Evolutionary conservation across 2,113 vertebrate genomes (phyloP).

Genomic region (Pangasianodon gigas): DNA sequence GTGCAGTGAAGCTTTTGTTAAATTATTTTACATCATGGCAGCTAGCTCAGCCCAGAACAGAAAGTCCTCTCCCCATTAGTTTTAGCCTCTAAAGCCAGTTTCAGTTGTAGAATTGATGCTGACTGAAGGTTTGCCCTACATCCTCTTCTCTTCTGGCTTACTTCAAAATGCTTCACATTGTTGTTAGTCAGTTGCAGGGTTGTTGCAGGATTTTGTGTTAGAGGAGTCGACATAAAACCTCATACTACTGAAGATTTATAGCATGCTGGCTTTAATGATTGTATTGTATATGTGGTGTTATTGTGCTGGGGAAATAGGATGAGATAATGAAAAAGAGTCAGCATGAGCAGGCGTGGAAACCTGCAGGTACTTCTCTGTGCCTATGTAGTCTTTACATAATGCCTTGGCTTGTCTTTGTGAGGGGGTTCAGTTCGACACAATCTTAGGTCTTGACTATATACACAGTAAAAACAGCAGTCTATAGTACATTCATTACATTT

Average conservation of each 20-base stretch:
- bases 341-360: conserved; percentile 24
- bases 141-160: neutral
- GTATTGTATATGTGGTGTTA: conserved; percentile 8
- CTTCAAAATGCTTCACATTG: neutral
- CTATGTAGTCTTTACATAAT: conserved; percentile 61
- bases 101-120: neutral
- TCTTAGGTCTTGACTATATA: neutral
- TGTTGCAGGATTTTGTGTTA: neutral
- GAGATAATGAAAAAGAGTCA: conserved; percentile 49
- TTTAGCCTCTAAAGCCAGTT: conserved; percentile 3
- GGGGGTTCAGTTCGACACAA: neutral
- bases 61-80: neutral
- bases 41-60: neutral
- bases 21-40: neutral
- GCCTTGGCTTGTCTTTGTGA: conserved; percentile 43
- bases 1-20: neutral
- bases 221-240: conserved; percentile 1
- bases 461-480: neutral
- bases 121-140: neutral
- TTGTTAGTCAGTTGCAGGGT: neutral
- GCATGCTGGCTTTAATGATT: conserved; percentile 22
- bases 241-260: conserved; percentile 26
- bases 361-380: conserved; percentile 51
- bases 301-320: conserved; percentile 39
- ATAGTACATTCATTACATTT: neutral